phyloP scores from a whole-genome alignment of 2,888 invertebrate species.

The Drosophila quasianomalipes region DNA sequence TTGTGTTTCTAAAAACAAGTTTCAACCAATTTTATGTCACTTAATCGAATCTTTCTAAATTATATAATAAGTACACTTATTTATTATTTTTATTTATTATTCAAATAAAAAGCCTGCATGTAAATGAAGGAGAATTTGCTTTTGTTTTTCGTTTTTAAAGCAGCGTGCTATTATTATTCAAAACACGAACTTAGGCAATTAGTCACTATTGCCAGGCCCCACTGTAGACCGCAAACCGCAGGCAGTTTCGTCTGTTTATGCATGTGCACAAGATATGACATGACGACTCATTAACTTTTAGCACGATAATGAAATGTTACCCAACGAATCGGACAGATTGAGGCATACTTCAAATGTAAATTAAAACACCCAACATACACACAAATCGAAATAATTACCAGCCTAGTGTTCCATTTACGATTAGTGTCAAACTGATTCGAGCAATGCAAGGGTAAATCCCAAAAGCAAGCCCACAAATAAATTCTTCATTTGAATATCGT shows the following conservation, averaged over 20 bases:
- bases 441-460: conserved; percentile 12
- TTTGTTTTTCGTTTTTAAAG: neutral
- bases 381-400: conserved; percentile 23
- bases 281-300: conserved; percentile 9
- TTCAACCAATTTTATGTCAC: neutral
- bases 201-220: neutral
- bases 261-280: conserved; percentile 6
- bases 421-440: conserved; percentile 13
- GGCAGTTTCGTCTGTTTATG: neutral
- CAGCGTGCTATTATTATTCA: neutral
- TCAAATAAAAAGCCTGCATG: neutral
- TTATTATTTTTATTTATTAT: neutral
- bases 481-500: conserved; percentile 1
- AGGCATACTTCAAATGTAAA: conserved; percentile 33
- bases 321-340: conserved; percentile 15
- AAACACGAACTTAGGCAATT: neutral
- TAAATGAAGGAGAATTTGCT: neutral
- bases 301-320: conserved; percentile 15
- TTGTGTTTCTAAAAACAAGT: neutral
- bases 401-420: conserved; percentile 28
- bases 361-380: conserved; percentile 13
- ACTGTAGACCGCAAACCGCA: conserved; percentile 12
- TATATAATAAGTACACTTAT: neutral
- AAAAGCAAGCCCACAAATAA: conserved; percentile 2
- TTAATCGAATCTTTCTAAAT: neutral